phyloP scores from a whole-genome alignment of 2,888 invertebrate genomes.

The Zootermopsis nevadensis region DNA sequence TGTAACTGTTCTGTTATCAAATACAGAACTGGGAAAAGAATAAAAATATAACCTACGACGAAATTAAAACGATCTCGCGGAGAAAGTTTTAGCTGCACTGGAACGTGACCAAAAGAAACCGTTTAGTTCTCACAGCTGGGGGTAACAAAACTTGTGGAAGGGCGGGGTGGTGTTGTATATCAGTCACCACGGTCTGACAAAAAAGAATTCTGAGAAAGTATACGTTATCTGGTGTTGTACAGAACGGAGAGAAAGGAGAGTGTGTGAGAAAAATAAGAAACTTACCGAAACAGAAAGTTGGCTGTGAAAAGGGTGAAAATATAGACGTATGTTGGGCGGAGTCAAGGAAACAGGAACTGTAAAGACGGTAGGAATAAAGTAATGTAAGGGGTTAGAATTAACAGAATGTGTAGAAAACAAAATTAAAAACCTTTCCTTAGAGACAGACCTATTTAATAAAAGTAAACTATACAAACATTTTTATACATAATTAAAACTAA shows the following conservation, averaged over 20 bases:
- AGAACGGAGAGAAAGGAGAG: not conserved
- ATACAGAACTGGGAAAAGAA: not conserved
- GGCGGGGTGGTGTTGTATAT: not conserved
- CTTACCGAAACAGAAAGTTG: not conserved
- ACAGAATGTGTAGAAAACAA: too few relatives aligned
- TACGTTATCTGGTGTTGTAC: conserved; percentile 3
- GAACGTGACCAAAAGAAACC: not conserved
- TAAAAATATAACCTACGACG: not conserved
- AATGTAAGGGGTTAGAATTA: too few relatives aligned
- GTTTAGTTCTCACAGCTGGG: not conserved
- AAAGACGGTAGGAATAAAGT: too few relatives aligned
- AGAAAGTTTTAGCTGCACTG: not conserved
- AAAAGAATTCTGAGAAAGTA: not conserved
- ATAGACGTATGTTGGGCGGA: not conserved
- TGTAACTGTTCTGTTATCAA: not conserved
- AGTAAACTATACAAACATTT: too few relatives aligned
- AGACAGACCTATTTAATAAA: too few relatives aligned
- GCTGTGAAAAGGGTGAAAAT: not conserved
- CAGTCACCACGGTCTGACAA: not conserved
- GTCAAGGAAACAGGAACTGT: not conserved
- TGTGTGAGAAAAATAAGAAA: not conserved
- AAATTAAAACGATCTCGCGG: not conserved
- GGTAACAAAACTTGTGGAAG: not conserved
- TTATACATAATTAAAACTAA: too few relatives aligned
- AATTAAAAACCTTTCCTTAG: too few relatives aligned